Percentiles rank a stretch among this genome's conserved stretches.
Conservation (phyloP, 2,888 invertebrate species). For the Drosophila mimetica region DNA sequence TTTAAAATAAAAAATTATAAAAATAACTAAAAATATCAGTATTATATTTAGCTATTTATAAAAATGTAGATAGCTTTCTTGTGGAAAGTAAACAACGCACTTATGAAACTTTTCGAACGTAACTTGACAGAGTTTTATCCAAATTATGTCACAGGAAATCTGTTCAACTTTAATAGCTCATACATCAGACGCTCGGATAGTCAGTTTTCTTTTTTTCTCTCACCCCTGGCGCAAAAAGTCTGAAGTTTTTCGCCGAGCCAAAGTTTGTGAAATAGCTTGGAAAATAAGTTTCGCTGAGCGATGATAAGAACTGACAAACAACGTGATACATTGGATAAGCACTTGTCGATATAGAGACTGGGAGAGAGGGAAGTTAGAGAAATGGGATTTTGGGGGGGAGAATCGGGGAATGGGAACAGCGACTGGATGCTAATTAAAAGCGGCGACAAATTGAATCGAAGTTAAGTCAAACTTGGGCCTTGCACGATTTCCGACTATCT, state of each 20-base stretch:
- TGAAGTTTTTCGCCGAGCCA: slow-evolving; percentile 12
- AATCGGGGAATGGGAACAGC: background rate
- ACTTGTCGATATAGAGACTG: slow-evolving; percentile 8
- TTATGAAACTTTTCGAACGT: background rate
- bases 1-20: background rate
- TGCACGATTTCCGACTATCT: slow-evolving; percentile 1
- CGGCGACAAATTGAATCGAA: slow-evolving; percentile 44
- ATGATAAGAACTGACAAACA: slow-evolving; percentile 35
- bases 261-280: slow-evolving; percentile 23
- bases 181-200: slow-evolving; percentile 9
- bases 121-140: background rate
- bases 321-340: slow-evolving; percentile 32
- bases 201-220: background rate
- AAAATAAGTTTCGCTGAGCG: slow-evolving; percentile 28
- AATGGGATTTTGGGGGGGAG: background rate
- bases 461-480: slow-evolving; percentile 4
- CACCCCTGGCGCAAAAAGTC: background rate
- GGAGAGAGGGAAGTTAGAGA: background rate
- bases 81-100: background rate
- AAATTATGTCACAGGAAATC: slow-evolving; percentile 15
- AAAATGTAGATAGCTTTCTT: too few relatives aligned
- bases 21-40: too few relatives aligned
- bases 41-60: too few relatives aligned
- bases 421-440: slow-evolving; percentile 40
- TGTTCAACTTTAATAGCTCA: slow-evolving; percentile 8